Base-by-base conservation (phyloP, 2,888 invertebrate species). In the Colletes collaris region DNA sequence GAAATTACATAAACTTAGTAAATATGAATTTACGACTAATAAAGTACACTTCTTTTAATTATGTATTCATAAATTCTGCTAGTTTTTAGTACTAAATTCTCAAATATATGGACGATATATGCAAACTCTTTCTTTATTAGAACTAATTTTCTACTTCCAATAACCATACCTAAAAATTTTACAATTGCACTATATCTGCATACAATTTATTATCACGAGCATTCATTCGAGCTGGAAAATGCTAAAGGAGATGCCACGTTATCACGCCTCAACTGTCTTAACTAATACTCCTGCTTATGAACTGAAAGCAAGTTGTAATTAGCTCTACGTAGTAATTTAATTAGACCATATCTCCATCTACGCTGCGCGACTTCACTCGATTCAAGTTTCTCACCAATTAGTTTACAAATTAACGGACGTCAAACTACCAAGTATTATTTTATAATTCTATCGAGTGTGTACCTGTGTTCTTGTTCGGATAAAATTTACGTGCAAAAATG, bases 251-350 rank as follows among this genome's bases (percentile, higher is more conserved):
- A 27, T 27, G 55, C 49, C 46, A 35, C 46, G 64, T 56, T 71
- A 70, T 64, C 35, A 16, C 49, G 60, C 49, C 56, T 71, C 52
- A 64, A 44, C n/a, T 71, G 71, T 71, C 63, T 70, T 44, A 70
- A 70, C 56, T 76, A 46, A 65, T 65, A 71, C 49, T 37, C 44
- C 37, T 44, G 40, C 55, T 50, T 70, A 44, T 50, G 56, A 50
- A 56, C 70, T 60, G 72, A 64, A 65, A 52, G 63, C 64, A 65
- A 72, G 63, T 72, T 55, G 52, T 65, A 72, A 72, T 76, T 72
- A 76, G 64, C 59, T 76, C 19, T 53, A 65, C 64, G 75, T 65
- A 64, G n/a, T 53, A 72, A 65, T 76, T 72, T 76, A 65, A 76
- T 76, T 76, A 72, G 64, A 46, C 35, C 59, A 13, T 64, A 59